Percentiles rank a stretch among this genome's conserved stretches.
These are phyloP conservation scores for Xyrauchen texanus DNA, from an alignment of 2,113 vertebrate species.

Conservation along the genomic window DNA sequence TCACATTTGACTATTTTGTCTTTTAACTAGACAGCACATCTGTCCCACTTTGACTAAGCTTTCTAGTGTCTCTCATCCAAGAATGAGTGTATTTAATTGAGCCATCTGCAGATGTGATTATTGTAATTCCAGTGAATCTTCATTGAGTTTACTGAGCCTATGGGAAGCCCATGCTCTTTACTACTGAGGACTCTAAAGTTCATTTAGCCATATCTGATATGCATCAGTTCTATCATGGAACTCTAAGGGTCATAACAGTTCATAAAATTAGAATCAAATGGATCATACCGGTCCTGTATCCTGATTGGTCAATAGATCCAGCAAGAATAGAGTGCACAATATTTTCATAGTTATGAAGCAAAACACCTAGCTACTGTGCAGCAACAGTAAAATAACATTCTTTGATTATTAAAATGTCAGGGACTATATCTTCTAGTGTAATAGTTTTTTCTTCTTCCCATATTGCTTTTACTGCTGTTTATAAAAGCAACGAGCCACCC, in stretches of 20 bases:
- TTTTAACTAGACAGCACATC: conserved; percentile 19
- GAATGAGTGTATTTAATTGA: conserved; percentile 16
- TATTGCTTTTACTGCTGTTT: too few relatives aligned
- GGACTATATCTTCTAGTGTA: too few relatives aligned
- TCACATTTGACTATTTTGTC: conserved; percentile 13
- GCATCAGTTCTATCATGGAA: conserved; percentile 21
- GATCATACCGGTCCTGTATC: not conserved
- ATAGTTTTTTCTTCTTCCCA: too few relatives aligned
- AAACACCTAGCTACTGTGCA: not conserved
- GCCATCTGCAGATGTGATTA: conserved; percentile 20
- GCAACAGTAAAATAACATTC: not conserved
- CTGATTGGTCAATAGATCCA: not conserved
- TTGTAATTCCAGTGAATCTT: conserved; percentile 1
- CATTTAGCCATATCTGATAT: not conserved
- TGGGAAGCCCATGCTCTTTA: not conserved
- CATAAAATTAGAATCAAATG: not conserved
- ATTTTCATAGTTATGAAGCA: not conserved
- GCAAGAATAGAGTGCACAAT: not conserved
- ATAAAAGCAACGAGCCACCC: too few relatives aligned
- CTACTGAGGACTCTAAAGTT: not conserved
- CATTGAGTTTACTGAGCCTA: conserved; percentile 8
- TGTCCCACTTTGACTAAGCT: conserved; percentile 15
- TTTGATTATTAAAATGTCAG: not conserved
- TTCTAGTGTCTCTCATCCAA: conserved; percentile 21
- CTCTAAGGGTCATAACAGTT: not conserved